phyloP scores from a whole-genome alignment of 2,113 vertebrate genomes.

The Otolemur garnettii region DNA sequence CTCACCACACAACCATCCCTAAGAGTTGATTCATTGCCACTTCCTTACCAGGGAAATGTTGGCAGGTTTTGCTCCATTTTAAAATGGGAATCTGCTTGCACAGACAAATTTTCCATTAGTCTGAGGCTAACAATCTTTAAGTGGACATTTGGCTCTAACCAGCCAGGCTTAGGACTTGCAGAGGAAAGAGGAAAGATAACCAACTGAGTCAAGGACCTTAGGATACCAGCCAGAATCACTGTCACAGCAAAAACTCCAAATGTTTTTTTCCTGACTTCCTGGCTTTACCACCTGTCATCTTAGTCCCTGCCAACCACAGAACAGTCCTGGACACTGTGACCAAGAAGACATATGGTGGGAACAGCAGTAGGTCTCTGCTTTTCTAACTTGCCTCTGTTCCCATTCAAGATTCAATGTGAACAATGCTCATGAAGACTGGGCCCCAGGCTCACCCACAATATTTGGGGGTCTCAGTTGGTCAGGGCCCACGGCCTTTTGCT shows the following conservation, averaged over 20 bases:
- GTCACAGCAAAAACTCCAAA: conserved; percentile 21
- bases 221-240: background rate
- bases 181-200: conserved; percentile 8
- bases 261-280: conserved; percentile 52
- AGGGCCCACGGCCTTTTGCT: conserved; percentile 18
- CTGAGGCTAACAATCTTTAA: conserved; percentile 52
- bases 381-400: conserved; percentile 49
- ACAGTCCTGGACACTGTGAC: background rate
- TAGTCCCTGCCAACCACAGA: conserved; percentile 40
- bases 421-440: background rate
- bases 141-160: background rate
- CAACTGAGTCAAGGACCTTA: conserved; percentile 2
- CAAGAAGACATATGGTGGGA: conserved; percentile 63
- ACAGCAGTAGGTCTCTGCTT: conserved; percentile 31
- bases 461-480: background rate
- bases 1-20: conserved; percentile 11
- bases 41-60: conserved; percentile 58
- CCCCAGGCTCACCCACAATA: background rate
- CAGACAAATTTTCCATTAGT: conserved; percentile 36
- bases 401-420: conserved; percentile 32
- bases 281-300: conserved; percentile 61
- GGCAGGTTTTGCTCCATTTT: conserved; percentile 61
- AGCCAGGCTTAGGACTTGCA: background rate
- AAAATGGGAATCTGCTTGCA: conserved; percentile 48
- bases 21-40: conserved; percentile 54